Conservation (phyloP, 2,797 vertebrate genomes). For the Danio choprae region DNA sequence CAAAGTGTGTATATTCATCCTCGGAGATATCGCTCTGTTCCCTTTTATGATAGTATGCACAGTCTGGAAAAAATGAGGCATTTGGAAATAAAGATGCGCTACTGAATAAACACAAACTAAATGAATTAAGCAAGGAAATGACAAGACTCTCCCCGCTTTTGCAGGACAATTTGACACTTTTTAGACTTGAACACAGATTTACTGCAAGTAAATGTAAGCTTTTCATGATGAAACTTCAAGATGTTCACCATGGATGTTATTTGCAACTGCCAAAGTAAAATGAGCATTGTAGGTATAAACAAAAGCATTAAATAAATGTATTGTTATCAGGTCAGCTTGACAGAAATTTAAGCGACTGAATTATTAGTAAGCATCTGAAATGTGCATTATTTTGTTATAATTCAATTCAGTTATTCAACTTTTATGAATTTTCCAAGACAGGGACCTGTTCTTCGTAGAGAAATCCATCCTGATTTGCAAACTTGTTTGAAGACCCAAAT, state of each 20-base stretch:
- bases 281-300: background rate
- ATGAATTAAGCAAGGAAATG: background rate
- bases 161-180: background rate
- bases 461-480: too few relatives aligned
- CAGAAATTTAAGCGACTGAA: background rate
- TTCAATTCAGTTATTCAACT: too few relatives aligned
- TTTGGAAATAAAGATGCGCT: background rate
- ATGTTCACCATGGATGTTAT: background rate
- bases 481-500: too few relatives aligned
- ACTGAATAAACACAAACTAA: background rate
- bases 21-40: slow-evolving; percentile 26
- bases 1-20: slow-evolving; percentile 29
- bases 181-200: background rate
- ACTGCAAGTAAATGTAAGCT: background rate
- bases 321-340: background rate
- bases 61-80: background rate
- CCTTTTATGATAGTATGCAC: background rate
- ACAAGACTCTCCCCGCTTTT: background rate
- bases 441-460: too few relatives aligned
- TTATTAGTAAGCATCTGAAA: too few relatives aligned
- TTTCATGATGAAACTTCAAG: background rate
- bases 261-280: background rate
- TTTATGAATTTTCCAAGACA: too few relatives aligned
- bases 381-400: too few relatives aligned
- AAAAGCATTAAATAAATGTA: background rate